Base-by-base conservation (phyloP, 2,113 vertebrate genomes). In the Hipposideros armiger region DNA sequence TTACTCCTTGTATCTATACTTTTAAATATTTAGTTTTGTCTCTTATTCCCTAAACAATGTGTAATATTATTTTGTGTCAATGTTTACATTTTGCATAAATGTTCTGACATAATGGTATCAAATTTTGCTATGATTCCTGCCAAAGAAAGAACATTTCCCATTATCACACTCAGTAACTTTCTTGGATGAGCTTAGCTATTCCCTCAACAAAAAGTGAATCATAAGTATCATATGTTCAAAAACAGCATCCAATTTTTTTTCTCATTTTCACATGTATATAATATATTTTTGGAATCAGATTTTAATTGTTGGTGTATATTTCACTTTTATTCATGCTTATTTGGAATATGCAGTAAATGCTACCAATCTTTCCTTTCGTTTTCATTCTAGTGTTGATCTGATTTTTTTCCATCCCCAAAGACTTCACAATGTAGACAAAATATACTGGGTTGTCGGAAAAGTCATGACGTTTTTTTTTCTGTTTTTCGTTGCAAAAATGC, bases 31-130 rank as follows among this genome's bases (percentile, higher is more conserved):
- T 93, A 26, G 50, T 50, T 67, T 84, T 90, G 42, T 74, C 85
- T 77, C 89, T 90, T 54, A 87, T 73, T 70, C n/a, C 80, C 70
- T 92, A 80, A 96, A 95, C 69, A 94, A 84, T 92, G 81, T 83
- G 42, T 69, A 45, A 87, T 78, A 83, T 70, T 94, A 88, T 67
- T 85, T 74, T 66, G 26, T 94, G 60, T 83, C 66, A 94, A 28
- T 87, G 84, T 96, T 97, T 96, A 76, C 47, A 73, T 76, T 87
- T 47, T 81, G 2, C 20, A 54, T 81, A 90, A 87, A 90, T 64
- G 36, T 94, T 92, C 74, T 96, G 64, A 80, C 85, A 84, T 74
- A 82, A 77, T 50, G 72, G 22, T 84, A 74, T 78, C 50, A 89
- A 66, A 73, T 81, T 74, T 84, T 94, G 36, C n/a, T 76, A 36